These are phyloP conservation scores for Crocuta crocuta DNA, from an alignment of 2,113 vertebrate genomes.

Conservation along the genomic window DNA sequence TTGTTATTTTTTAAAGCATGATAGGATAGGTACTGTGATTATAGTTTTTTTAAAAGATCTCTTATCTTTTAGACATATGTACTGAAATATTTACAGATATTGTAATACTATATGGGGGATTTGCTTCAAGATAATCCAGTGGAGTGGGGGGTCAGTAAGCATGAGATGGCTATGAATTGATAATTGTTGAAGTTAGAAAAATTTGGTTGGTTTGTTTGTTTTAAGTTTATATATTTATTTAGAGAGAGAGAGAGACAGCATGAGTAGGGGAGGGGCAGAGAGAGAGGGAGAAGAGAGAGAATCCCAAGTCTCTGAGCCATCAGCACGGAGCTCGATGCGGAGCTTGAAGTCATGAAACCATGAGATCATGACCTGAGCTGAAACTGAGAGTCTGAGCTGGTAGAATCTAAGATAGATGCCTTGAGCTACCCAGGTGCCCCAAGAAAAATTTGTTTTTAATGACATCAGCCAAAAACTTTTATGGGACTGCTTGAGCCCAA, in stretches of 20 bases:
- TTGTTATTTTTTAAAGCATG: constrained; percentile 19
- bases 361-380: no score
- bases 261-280: no score
- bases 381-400: no score
- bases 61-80: neutral
- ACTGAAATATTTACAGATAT: neutral
- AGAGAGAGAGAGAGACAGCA: no score
- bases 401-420: no score
- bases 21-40: neutral
- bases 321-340: no score
- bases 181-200: constrained; percentile 7
- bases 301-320: no score
- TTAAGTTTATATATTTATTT: no score
- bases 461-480: neutral
- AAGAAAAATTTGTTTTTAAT: neutral
- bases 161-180: neutral
- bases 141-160: neutral
- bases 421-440: no score
- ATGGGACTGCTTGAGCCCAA: neutral
- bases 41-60: neutral
- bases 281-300: no score
- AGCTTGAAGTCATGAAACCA: no score
- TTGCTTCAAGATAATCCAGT: neutral
- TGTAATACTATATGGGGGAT: neutral
- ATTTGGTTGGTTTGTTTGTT: no score